Conservation (phyloP, 1,140 invertebrate genomes). For the Ostrea denselamellosa region DNA sequence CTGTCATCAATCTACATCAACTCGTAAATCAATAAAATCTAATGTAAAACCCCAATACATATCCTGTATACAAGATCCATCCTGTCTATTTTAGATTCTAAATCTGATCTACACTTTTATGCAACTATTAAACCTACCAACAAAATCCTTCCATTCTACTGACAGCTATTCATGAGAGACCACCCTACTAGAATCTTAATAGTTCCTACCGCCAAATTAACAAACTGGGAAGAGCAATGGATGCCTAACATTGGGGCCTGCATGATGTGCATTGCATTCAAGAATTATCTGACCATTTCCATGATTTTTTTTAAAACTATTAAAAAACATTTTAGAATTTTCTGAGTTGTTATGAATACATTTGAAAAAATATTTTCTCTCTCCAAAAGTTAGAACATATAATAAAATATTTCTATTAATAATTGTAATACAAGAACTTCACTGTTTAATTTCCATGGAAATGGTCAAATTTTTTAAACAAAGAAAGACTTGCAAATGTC, state of each 20-base stretch:
- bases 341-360: neutral
- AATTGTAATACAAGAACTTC: neutral
- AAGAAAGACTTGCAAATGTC: neutral
- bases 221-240: constrained; percentile 36
- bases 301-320: neutral
- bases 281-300: neutral
- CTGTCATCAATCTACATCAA: neutral
- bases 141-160: neutral
- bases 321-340: too few relatives aligned
- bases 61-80: neutral
- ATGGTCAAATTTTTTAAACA: neutral
- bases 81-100: neutral
- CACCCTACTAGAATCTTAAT: neutral
- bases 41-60: too few relatives aligned
- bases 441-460: neutral
- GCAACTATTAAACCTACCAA: neutral
- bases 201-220: neutral
- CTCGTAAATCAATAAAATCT: neutral
- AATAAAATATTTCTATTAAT: neutral
- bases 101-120: neutral
- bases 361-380: too few relatives aligned
- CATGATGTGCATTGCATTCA: constrained; percentile 8
- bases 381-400: too few relatives aligned
- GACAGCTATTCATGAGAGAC: neutral
- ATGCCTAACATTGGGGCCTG: neutral